Percentiles rank a stretch among this genome's conserved stretches.
phyloP scores from a whole-genome alignment of 2,797 vertebrate species.

The Apodemus agrarius region DNA sequence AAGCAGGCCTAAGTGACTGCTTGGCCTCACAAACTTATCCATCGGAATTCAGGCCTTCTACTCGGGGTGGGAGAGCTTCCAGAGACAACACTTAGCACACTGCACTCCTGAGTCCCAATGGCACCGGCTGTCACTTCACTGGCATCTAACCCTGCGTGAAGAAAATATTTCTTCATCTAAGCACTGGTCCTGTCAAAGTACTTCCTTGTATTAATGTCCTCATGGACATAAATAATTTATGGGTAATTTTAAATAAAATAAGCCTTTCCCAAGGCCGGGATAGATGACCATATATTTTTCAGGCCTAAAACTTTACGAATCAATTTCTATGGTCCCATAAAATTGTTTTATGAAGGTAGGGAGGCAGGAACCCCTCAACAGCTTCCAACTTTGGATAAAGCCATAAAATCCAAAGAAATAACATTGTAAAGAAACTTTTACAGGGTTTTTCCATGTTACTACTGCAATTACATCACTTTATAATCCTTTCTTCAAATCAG shows the following conservation, averaged over 20 bases:
- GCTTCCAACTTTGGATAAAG: slow-evolving; percentile 70
- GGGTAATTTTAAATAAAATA: slow-evolving; percentile 71
- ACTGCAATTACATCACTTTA: slow-evolving; percentile 40
- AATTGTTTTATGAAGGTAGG: slow-evolving; percentile 72
- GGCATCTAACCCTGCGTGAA: slow-evolving; percentile 22
- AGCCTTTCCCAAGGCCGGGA: slow-evolving; percentile 14
- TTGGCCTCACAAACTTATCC: background rate
- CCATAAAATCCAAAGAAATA: slow-evolving; percentile 73
- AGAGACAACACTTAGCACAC: background rate
- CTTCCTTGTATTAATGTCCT: slow-evolving; percentile 49
- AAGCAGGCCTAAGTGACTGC: background rate
- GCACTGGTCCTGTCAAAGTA: slow-evolving; percentile 1
- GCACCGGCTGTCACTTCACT: background rate
- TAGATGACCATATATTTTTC: slow-evolving; percentile 64
- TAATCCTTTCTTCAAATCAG: slow-evolving; percentile 58
- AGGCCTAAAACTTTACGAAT: slow-evolving; percentile 73
- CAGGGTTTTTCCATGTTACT: slow-evolving; percentile 64
- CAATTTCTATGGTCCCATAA: slow-evolving; percentile 75
- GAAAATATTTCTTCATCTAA: slow-evolving; percentile 47
- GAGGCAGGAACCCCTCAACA: slow-evolving; percentile 43
- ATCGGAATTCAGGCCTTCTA: background rate
- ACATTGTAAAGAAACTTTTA: slow-evolving; percentile 71
- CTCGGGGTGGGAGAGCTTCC: background rate
- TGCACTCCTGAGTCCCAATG: background rate
- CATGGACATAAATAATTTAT: slow-evolving; percentile 56